Evolutionary conservation across 1,140 invertebrate species (phyloP), one percentile per base, ranked within the genome.

Genomic region (Phocides pigmalion): DNA sequence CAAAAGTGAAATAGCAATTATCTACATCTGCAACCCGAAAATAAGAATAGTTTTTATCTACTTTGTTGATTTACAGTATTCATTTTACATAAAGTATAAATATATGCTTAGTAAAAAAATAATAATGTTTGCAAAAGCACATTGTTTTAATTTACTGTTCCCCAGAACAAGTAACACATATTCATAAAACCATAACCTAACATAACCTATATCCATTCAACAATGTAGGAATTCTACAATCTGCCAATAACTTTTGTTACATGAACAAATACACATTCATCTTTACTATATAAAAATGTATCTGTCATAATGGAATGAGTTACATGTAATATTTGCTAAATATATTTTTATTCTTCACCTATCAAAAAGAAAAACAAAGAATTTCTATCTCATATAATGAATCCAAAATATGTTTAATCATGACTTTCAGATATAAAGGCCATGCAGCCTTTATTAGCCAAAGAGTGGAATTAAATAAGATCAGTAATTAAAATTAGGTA

Each of bases 281-380:
- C 65, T 70, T 72, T 72, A 69, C 56, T 72, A 64, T 44, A 70
- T 49, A 73, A 71, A 58, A 62, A 75, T 64, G 58, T 70, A 66
- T 69, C 71, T 51, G 49, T 19, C 12, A 15, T 50, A 41, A 59
- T 81, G 76, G 76, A 79, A 81, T 79, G 76, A 79, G 74, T 73
- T 66, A 70, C 59, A 76, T 67, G n/a, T 32, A 50, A 53, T 12
- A 25, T 53, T 53, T 53, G 25, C 17, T 53, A 53, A 16, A n/a
- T n/a, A n/a, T 22, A 22, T 53, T 39, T 6, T 37, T 14, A 32
- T 16, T 25, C 46, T 20, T 50, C 4, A 12, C 14, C 4, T 39
- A 39, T 32, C 28, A 39, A 4, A 39, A 12, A 32, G 14, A 50
- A 32, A 50, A 11, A 32, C 12, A 28, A 49, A 32, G 25, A 28